Evolutionary conservation across 1,140 invertebrate species (phyloP), one percentile per base, ranked within the genome.

Genomic region (Maconellicoccus hirsutus): DNA sequence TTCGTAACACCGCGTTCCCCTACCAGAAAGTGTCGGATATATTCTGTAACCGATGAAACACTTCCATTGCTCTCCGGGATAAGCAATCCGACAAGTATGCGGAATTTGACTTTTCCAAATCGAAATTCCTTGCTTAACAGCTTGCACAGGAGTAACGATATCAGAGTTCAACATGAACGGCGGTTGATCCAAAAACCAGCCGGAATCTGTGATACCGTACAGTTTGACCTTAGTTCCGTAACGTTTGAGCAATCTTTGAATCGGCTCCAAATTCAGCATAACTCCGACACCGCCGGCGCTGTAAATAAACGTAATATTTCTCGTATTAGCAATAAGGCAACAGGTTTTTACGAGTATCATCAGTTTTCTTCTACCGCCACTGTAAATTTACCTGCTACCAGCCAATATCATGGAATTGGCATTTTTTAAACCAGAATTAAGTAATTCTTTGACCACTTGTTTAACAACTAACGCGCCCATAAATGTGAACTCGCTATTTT

Each of bases 11-110:
- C 29, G 29, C 39, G n/a, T 70, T 12, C 59, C 74, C 82, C 83
- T 82, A 92, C 91, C 85, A 77, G 89, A 86, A 4, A 96, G 79
- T 0, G 91, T 91, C 0, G 90, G 88, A 78, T 96, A 96, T 0
- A 95, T 79, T n/a, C 89, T 82, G 76, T 95, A 94, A 21, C 93
- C 93, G 77, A 96, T 95, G 78, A 92, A 96, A 79, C 94, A 97
- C 71, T 88, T 84, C 93, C 93, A 96, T 0, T 88, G 87, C 77
- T 96, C 90, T 3, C 82, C 77, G 19, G 82, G 79, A 78, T 93
- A 88, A 59, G 83, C 79, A 29, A 83, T 80, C 29, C 82, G 83
- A 79, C 93, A 96, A 22, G 84, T 82, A 66, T 84, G 83, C 0
- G 93, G 93, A 59, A 96, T 84, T 70, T 85, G 83, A 0, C 90